Conservation (phyloP, 1,140 invertebrate genomes). For the Aphaenogaster floridana region DNA sequence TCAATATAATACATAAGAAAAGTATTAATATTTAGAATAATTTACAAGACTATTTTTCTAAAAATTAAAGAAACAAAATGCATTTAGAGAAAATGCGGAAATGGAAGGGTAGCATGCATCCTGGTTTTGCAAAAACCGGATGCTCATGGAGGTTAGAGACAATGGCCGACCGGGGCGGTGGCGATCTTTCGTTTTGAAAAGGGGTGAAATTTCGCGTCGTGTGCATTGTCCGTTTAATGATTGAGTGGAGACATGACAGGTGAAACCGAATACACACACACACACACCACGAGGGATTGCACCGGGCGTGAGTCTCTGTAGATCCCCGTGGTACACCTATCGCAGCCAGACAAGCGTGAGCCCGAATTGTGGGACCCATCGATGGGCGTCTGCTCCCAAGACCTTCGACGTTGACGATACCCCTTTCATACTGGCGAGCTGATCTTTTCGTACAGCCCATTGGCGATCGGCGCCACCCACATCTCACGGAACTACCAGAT, state of each 20-base stretch:
- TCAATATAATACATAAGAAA: not conserved
- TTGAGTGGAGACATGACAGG: conserved; percentile 85
- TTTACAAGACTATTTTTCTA: not conserved
- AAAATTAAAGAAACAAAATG: conserved; percentile 6
- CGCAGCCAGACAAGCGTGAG: conserved; percentile 42
- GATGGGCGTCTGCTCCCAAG: conserved; percentile 78
- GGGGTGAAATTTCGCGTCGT: conserved; percentile 77
- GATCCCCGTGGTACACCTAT: conserved; percentile 68
- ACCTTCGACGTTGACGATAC: conserved; percentile 72
- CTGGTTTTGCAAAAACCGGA: conserved; percentile 81
- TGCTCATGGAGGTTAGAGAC: conserved; percentile 74
- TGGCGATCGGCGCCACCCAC: conserved; percentile 77
- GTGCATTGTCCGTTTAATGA: conserved; percentile 84
- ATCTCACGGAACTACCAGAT: conserved; percentile 49
- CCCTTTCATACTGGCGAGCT: conserved; percentile 52
- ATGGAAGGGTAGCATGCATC: not conserved
- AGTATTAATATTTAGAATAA: not conserved
- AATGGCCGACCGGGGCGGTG: conserved; percentile 70
- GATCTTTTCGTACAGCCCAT: conserved; percentile 64
- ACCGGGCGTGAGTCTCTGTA: conserved; percentile 52
- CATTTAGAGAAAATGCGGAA: conserved; percentile 2
- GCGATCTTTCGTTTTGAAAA: conserved; percentile 80
- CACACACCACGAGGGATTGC: conserved; percentile 52
- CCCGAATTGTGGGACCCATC: conserved; percentile 75
- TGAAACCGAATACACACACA: conserved; percentile 82